phyloP scores from a whole-genome alignment of 2,113 vertebrate species.

The Tringa solitaria region DNA sequence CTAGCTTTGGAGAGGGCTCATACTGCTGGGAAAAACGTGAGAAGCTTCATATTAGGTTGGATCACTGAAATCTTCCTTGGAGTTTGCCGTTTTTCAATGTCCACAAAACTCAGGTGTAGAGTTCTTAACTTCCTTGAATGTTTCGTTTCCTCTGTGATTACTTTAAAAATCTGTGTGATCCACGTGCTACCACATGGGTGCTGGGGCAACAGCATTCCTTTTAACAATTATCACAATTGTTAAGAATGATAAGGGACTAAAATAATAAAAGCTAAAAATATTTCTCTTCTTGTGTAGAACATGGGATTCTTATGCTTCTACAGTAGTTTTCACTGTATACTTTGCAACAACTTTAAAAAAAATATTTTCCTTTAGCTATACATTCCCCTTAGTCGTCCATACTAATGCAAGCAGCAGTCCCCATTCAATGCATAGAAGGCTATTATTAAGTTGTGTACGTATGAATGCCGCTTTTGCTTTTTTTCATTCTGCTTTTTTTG shows the following conservation, averaged over 20 bases:
- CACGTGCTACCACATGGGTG: not conserved
- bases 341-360: not conserved
- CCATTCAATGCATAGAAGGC: not conserved
- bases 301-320: not conserved
- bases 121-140: not conserved
- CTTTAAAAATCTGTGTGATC: not conserved
- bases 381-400: not conserved
- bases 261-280: not conserved
- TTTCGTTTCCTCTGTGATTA: not conserved
- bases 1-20: not conserved
- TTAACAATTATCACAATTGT: not conserved
- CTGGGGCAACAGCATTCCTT: not conserved
- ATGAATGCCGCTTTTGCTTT: not conserved
- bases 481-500: not conserved
- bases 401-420: not conserved
- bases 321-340: not conserved
- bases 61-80: not conserved
- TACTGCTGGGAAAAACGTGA: not conserved
- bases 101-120: not conserved
- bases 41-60: not conserved
- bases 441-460: not conserved
- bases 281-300: not conserved
- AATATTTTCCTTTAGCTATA: not conserved
- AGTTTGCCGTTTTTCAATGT: not conserved
- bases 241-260: not conserved